Evolutionary conservation across 2,888 invertebrate genomes (phyloP).

Genomic region (Leptopilina drosophilae): DNA sequence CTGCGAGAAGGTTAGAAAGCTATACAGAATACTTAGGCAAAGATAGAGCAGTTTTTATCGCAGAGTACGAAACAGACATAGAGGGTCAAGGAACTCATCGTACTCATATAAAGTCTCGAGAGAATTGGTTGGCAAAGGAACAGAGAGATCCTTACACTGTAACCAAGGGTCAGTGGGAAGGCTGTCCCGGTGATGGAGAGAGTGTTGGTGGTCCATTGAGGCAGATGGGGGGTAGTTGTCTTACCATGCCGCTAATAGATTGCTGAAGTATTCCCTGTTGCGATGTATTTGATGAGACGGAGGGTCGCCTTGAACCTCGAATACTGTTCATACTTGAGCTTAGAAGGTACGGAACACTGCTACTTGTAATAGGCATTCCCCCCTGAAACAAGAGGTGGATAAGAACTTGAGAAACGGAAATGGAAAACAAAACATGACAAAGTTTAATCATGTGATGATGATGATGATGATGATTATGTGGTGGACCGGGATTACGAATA

Average conservation of each 20-base stretch:
- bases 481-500: too few species aligned
- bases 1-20: conserved; percentile 33
- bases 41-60: conserved; percentile 28
- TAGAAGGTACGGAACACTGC: conserved; percentile 91
- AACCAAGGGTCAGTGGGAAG: conserved; percentile 78
- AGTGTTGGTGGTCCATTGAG: conserved; percentile 79
- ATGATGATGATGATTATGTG: not conserved
- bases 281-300: conserved; percentile 83
- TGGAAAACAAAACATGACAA: too few species aligned
- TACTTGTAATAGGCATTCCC: conserved; percentile 93
- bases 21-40: conserved; percentile 3
- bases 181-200: conserved; percentile 78
- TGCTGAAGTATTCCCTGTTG: conserved; percentile 89
- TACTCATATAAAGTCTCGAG: conserved; percentile 41
- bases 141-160: conserved; percentile 78
- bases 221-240: conserved; percentile 85
- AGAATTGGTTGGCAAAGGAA: conserved; percentile 64
- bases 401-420: too few species aligned
- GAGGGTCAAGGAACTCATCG: conserved; percentile 18
- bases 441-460: too few species aligned
- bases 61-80: conserved; percentile 24
- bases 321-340: conserved; percentile 88
- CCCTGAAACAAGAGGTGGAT: conserved; percentile 79
- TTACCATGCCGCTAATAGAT: conserved; percentile 96
- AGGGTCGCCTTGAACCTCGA: conserved; percentile 84